Evolutionary conservation across 2,113 vertebrate species (phyloP).

Genomic region (Redunca redunca): DNA sequence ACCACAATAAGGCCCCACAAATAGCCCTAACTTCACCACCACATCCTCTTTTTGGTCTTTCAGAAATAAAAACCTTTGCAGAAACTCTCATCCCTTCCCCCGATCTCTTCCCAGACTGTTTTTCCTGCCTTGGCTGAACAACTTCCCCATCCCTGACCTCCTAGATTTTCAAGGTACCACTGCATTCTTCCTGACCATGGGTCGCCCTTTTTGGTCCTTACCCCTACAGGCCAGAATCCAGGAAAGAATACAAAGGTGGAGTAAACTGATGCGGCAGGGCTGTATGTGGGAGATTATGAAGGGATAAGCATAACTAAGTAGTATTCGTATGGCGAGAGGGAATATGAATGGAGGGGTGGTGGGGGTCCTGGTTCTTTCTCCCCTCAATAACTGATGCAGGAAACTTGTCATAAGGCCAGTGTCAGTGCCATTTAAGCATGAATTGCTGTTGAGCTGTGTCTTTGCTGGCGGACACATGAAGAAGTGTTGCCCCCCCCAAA

Average conservation of each 20-base stretch:
- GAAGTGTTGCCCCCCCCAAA: slow-evolving; percentile 43
- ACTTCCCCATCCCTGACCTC: background rate
- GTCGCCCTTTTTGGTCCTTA: slow-evolving; percentile 27
- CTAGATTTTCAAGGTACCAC: background rate
- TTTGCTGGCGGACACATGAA: slow-evolving; percentile 9
- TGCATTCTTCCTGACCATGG: slow-evolving; percentile 40
- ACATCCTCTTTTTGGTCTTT: slow-evolving; percentile 5
- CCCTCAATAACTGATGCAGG: slow-evolving; percentile 30
- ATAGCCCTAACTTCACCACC: slow-evolving; percentile 18
- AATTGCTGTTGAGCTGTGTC: slow-evolving; percentile 40
- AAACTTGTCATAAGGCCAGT: slow-evolving; percentile 6
- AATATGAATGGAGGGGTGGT: slow-evolving; percentile 59
- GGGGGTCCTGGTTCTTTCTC: slow-evolving; percentile 35
- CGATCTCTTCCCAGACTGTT: background rate
- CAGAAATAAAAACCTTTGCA: slow-evolving; percentile 1
- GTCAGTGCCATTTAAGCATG: slow-evolving; percentile 27
- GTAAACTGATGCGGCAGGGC: slow-evolving; percentile 55
- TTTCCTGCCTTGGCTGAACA: slow-evolving; percentile 20
- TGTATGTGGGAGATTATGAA: slow-evolving; percentile 65
- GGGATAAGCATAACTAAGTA: slow-evolving; percentile 67
- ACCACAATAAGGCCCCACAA: background rate
- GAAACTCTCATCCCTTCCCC: slow-evolving; percentile 6
- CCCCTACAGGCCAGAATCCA: slow-evolving; percentile 61
- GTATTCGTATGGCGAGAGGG: slow-evolving; percentile 45
- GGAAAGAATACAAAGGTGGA: slow-evolving; percentile 64